phyloP scores from a whole-genome alignment of 2,888 invertebrate species.

The Diplazon laetatorius region DNA sequence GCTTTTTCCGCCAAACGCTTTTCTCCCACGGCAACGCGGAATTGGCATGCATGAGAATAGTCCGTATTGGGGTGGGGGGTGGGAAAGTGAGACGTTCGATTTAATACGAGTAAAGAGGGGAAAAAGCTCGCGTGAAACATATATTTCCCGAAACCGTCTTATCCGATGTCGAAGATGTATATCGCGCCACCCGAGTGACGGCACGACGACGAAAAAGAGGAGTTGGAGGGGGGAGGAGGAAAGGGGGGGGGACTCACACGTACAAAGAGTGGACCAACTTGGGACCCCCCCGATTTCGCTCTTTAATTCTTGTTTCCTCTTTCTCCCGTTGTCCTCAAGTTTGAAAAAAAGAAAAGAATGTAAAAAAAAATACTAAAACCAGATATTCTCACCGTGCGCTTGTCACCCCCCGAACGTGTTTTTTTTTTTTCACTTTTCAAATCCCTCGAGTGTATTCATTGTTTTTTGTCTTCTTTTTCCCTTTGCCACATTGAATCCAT shows the following conservation, averaged over 20 bases:
- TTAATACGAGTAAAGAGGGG: conserved; percentile 81
- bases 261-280: conserved; percentile 11
- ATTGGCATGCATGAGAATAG: conserved; percentile 82
- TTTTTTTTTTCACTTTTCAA: not conserved
- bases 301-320: not conserved
- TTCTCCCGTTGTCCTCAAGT: not conserved
- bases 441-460: not conserved
- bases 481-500: not conserved
- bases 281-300: not conserved
- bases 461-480: not conserved
- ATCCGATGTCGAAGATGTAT: conserved; percentile 80
- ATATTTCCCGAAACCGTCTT: conserved; percentile 80
- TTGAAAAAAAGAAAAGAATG: not conserved
- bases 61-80: no score
- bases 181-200: no score
- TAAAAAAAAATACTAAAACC: conserved; percentile 2
- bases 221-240: not conserved
- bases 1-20: conserved; percentile 46
- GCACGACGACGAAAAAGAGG: conserved; percentile 50
- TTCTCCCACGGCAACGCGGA: no score
- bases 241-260: not conserved
- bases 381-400: not conserved
- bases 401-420: no score
- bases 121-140: conserved; percentile 79
- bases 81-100: conserved; percentile 81